These are phyloP conservation scores for Phlogophora meticulosa DNA, from an alignment of 2,888 invertebrate species.

Conservation along the genomic window DNA sequence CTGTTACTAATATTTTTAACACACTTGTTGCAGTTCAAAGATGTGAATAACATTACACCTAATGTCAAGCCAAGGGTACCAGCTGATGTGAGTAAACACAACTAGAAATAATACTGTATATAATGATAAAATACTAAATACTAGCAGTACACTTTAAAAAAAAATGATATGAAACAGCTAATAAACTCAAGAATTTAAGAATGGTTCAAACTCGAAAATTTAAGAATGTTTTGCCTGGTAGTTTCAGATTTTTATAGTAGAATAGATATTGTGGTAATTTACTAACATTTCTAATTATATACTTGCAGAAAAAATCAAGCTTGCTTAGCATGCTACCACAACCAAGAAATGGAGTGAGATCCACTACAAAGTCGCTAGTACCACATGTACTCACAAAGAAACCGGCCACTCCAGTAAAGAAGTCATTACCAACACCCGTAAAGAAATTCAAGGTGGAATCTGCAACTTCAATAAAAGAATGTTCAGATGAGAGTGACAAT, in stretches of 20 bases:
- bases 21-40: conserved; percentile 88
- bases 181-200: too few species aligned
- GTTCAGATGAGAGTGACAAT: conserved; percentile 87
- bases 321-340: conserved; percentile 93
- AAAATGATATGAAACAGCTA: too few species aligned
- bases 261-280: not conserved
- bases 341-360: conserved; percentile 89
- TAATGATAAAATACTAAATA: too few species aligned
- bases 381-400: conserved; percentile 87
- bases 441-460: conserved; percentile 73
- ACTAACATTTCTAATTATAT: not conserved
- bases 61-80: conserved; percentile 84
- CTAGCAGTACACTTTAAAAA: too few species aligned
- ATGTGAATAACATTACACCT: conserved; percentile 88
- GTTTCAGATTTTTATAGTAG: not conserved
- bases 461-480: conserved; percentile 72
- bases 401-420: conserved; percentile 71
- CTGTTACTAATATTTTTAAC: not conserved
- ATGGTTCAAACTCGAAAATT: too few species aligned
- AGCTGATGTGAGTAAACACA: conserved; percentile 84
- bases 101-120: not conserved
- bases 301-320: conserved; percentile 92
- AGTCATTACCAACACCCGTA: conserved; percentile 69
- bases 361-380: conserved; percentile 82
- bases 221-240: too few species aligned